Evolutionary conservation across 2,888 invertebrate genomes (phyloP).

Genomic region (Campopleginae sp.): DNA sequence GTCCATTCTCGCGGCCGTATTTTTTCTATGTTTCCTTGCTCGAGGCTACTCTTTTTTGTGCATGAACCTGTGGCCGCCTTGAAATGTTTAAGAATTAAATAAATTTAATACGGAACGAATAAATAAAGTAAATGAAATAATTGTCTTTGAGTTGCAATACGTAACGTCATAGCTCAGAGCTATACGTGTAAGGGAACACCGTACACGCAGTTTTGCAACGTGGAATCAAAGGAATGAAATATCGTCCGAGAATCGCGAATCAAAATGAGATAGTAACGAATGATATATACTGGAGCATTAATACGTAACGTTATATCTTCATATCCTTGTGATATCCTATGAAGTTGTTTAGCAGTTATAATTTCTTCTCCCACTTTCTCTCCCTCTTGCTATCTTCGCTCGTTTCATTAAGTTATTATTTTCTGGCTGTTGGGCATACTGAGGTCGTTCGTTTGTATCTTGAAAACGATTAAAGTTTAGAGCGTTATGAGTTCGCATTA

Average conservation of each 20-base stretch:
- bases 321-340: constrained; percentile 63
- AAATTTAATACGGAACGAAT: background rate
- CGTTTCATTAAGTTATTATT: constrained; percentile 33
- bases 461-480: constrained; percentile 40
- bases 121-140: background rate
- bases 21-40: too few species aligned
- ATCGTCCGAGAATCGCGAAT: constrained; percentile 55
- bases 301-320: constrained; percentile 65
- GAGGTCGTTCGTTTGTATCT: constrained; percentile 39
- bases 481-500: constrained; percentile 37
- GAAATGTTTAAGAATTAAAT: background rate
- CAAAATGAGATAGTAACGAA: constrained; percentile 39
- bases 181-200: constrained; percentile 57
- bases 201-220: constrained; percentile 53
- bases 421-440: constrained; percentile 40
- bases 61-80: background rate
- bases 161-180: background rate
- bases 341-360: constrained; percentile 53
- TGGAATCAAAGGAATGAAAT: constrained; percentile 60
- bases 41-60: background rate
- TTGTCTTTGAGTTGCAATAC: background rate
- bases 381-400: constrained; percentile 24
- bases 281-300: constrained; percentile 37
- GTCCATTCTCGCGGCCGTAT: too few species aligned
- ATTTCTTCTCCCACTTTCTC: constrained; percentile 6